Evolutionary conservation across 1,140 invertebrate species (phyloP).

Genomic region (Agraylea sexmaculata): DNA sequence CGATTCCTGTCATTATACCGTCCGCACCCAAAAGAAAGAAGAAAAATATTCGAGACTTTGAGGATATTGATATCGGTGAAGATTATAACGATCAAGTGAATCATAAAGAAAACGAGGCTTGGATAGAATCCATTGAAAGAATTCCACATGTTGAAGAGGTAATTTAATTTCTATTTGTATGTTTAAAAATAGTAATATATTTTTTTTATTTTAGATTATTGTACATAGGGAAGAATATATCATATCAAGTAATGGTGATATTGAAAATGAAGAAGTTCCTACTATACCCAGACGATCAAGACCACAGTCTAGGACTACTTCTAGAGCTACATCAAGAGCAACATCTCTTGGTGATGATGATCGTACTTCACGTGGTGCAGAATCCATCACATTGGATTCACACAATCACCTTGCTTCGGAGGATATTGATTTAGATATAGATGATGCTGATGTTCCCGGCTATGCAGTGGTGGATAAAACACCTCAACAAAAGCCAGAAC

Average conservation of each 20-base stretch:
- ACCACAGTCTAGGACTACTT: slow-evolving; percentile 30
- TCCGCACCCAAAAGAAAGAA: slow-evolving; percentile 17
- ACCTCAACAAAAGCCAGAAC: slow-evolving; percentile 35
- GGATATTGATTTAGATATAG: slow-evolving; percentile 34
- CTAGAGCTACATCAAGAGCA: slow-evolving; percentile 44
- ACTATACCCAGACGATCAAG: slow-evolving; percentile 31
- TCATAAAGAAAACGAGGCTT: slow-evolving; percentile 15
- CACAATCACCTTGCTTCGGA: slow-evolving; percentile 28
- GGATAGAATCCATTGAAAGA: slow-evolving; percentile 12
- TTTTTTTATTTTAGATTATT: slow-evolving; percentile 40
- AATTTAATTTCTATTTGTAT: background rate
- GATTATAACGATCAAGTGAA: slow-evolving; percentile 13
- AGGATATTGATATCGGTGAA: slow-evolving; percentile 16
- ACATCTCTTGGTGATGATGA: slow-evolving; percentile 54
- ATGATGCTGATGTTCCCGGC: slow-evolving; percentile 44
- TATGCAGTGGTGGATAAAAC: slow-evolving; percentile 56
- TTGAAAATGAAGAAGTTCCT: slow-evolving; percentile 32
- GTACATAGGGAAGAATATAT: slow-evolving; percentile 50
- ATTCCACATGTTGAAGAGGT: slow-evolving; percentile 13
- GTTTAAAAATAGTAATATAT: slow-evolving; percentile 7
- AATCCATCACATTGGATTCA: slow-evolving; percentile 44
- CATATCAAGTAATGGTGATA: slow-evolving; percentile 36
- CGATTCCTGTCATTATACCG: too few relatives aligned
- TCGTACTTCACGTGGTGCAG: slow-evolving; percentile 55
- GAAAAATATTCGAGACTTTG: slow-evolving; percentile 10